Evolutionary conservation across 1,140 invertebrate genomes (phyloP), one percentile per base, ranked within the genome.

Genomic region (Halesus radiatus): DNA sequence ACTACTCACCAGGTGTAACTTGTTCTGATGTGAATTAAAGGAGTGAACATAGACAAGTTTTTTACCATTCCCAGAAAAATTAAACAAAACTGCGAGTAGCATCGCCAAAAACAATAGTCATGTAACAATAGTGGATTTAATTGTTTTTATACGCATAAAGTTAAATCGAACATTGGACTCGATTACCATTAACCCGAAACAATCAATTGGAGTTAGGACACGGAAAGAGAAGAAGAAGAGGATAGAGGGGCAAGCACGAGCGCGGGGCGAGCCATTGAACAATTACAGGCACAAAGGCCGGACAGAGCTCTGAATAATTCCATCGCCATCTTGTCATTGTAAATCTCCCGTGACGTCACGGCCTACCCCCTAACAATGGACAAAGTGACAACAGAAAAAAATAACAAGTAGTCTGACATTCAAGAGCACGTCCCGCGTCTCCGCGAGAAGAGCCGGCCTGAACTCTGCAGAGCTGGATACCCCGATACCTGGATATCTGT

Each of bases 311-410:
- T 70, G 66, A 70, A 70, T 70, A 70, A 70, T 70, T 70, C 66
- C 22, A 16, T 70, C 66, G 37, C 66, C 66, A 70, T 70, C 66
- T 70, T 74, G 72, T 74, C 72, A 74, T 54, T 74, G 72, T 74
- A 56, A 74, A 58, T 74, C 72, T 74, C 50, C 72, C 72, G 72
- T 56, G 52, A 74, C 72, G 72, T 74, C 72, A 74, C 72, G 37
- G 68, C 68, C 62, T 70, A 70, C 66, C 66, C 66, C 52, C 66
- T 70, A 37, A 70, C 66, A 70, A 70, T 70, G 66, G 66, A 70
- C 66, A 66, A 66, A 26, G 62, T 66, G 62, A 66, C 62, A 50
- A 32, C 32, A 37, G 66, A 52, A 70, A 70, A 50, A 70, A 70
- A 70, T 70, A 70, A 70, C 66, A 70, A 70, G 66, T 45, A 50